A percentile compares a stretch with the other conserved stretches of the same genome.
These are phyloP conservation scores for Falcaria lacertinaria DNA, from an alignment of 2,888 invertebrate species.

Conservation along the genomic window DNA sequence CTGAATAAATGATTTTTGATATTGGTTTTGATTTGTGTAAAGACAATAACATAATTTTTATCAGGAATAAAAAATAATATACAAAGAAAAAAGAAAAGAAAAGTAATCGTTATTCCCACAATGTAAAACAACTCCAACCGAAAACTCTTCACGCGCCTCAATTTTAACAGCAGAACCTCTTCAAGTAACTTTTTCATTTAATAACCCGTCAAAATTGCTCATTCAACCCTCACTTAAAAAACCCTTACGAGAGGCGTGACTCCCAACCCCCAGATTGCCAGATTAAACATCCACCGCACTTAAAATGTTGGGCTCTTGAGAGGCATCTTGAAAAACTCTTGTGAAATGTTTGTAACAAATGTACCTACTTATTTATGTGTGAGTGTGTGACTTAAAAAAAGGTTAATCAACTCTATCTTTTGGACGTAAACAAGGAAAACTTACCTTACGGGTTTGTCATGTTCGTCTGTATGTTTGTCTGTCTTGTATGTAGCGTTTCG, in stretches of 20 bases:
- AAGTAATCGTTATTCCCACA: neutral
- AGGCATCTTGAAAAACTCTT: neutral
- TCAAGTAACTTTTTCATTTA: constrained; percentile 31
- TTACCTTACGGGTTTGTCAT: too few relatives aligned
- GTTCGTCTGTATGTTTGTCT: too few relatives aligned
- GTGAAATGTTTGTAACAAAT: neutral
- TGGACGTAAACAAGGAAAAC: too few relatives aligned
- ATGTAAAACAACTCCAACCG: neutral
- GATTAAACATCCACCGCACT: constrained; percentile 1
- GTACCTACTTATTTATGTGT: too few relatives aligned
- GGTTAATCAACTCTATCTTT: too few relatives aligned
- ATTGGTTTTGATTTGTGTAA: too few relatives aligned
- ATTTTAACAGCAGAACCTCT: neutral
- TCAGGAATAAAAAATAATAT: too few relatives aligned
- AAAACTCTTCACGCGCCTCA: neutral
- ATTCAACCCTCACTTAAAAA: constrained; percentile 25
- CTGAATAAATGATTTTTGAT: too few relatives aligned
- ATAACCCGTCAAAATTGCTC: constrained; percentile 29
- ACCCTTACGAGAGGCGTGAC: constrained; percentile 15
- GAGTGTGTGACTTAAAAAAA: too few relatives aligned
- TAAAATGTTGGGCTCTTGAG: neutral
- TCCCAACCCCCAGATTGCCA: constrained; percentile 1
- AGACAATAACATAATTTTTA: too few relatives aligned
- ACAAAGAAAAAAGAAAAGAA: neutral
- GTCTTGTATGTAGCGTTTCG: too few relatives aligned